Base-by-base conservation (phyloP, 2,797 vertebrate species). In the Remorina albescens region DNA sequence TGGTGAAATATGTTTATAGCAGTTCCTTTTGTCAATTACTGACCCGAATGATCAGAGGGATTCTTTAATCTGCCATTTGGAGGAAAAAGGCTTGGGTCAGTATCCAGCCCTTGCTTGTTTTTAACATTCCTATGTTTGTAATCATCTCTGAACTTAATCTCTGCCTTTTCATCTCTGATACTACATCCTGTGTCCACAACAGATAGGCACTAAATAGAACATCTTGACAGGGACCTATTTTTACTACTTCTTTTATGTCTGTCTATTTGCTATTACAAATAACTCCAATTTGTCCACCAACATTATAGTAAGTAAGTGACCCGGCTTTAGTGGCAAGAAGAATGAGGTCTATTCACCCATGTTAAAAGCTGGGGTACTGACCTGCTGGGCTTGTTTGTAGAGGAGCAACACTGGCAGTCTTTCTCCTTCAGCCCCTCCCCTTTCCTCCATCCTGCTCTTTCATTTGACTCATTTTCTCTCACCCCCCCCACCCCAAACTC, bases 341-440 rank as follows among this genome's bases (percentile, higher is more conserved):
- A 87, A 86, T 70, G 67, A 71, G 57, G 42, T 76, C 30, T 69
- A 80, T 78, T 91, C 87, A 85, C 69, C 73, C 62, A 23, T 75
- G 74, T 83, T 83, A 74, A 83, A 78, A 56, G 64, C 80, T 58
- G 60, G 80, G 73, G 59, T 80, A 80, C 74, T 88, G 85, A 89
- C 86, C 86, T 86, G 85, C 84, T 83, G 79, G 67, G 74, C 78
- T 75, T 53, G 77, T 85, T 88, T 83, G 78, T 71, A 42, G 74
- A 70, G 46, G 59, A 76, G 47, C 57, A 70, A 67, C 78, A 82
- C 59, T 76, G 70, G 74, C 61, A 11, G 51, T 71, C 73, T 76
- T 74, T 87, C 74, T 82, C 77, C 63, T 82, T 51, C 2, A 11
- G 44, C 53, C 67, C 73, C 49, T 49, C 59, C 60, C 19, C n/a